phyloP scores from a whole-genome alignment of 2,797 vertebrate genomes.

The Sphenopsis melanotis region DNA sequence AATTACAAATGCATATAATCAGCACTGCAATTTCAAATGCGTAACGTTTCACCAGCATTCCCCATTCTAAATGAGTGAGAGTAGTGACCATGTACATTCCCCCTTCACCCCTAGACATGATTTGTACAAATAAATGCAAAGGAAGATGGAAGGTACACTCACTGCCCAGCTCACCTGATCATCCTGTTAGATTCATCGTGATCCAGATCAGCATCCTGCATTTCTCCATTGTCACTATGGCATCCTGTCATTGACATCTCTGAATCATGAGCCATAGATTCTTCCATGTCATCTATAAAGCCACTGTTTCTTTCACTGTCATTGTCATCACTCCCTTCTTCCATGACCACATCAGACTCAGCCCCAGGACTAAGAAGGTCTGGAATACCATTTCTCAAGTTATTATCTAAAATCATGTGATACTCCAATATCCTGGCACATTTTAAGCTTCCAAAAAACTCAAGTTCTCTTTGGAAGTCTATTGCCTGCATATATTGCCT shows the following conservation, averaged over 20 bases:
- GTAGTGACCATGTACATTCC: not conserved
- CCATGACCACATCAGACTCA: slow-evolving; percentile 90
- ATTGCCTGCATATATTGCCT: not conserved
- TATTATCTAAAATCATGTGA: not conserved
- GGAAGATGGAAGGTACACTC: not conserved
- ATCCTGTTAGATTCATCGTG: slow-evolving; percentile 89
- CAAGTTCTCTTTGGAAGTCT: not conserved
- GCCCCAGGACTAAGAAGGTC: slow-evolving; percentile 92
- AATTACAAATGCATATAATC: not conserved
- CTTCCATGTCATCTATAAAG: slow-evolving; percentile 91
- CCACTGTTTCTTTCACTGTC: slow-evolving; percentile 85
- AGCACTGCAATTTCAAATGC: not conserved
- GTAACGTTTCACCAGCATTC: not conserved
- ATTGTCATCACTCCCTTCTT: slow-evolving; percentile 91
- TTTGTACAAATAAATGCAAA: not conserved
- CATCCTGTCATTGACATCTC: slow-evolving; percentile 79
- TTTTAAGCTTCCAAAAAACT: not conserved
- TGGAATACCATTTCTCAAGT: slow-evolving; percentile 59
- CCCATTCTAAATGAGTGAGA: not conserved
- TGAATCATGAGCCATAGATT: slow-evolving; percentile 82
- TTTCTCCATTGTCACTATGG: slow-evolving; percentile 82
- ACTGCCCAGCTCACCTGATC: slow-evolving; percentile 83
- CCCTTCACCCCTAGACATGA: not conserved
- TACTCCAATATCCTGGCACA: not conserved
- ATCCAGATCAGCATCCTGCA: slow-evolving; percentile 85